Conservation (phyloP, 2,113 vertebrate species). For the Notechis scutatus region DNA sequence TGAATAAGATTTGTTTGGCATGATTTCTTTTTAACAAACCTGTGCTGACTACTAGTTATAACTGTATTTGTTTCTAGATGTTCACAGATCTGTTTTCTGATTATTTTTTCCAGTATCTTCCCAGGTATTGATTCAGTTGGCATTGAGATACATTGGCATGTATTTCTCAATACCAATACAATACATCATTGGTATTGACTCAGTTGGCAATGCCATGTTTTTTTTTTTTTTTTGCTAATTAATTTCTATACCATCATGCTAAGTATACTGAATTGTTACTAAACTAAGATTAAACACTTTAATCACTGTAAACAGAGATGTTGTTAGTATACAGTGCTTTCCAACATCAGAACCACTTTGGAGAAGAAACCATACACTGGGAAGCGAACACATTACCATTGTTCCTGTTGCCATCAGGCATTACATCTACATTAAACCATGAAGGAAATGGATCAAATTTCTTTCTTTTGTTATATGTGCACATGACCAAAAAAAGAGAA, state of each 20-base stretch:
- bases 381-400: background rate
- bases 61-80: no score
- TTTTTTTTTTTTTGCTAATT: background rate
- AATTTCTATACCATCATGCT: background rate
- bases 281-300: background rate
- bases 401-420: background rate
- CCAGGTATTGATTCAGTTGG: no score
- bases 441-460: constrained; percentile 1
- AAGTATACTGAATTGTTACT: background rate
- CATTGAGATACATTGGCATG: no score
- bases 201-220: background rate
- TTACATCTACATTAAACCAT: background rate
- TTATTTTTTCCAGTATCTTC: no score
- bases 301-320: background rate
- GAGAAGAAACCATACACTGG: background rate
- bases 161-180: no score
- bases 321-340: background rate
- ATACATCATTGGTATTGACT: no score
- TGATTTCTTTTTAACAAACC: no score
- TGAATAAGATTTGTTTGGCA: no score
- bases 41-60: no score
- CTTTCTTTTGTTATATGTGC: constrained; percentile 1
- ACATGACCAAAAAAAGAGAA: constrained; percentile 12
- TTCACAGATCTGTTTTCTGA: no score
- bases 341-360: background rate